Evolutionary conservation across 2,888 invertebrate species (phyloP).

Genomic region (Caenorhabditis angaria): DNA sequence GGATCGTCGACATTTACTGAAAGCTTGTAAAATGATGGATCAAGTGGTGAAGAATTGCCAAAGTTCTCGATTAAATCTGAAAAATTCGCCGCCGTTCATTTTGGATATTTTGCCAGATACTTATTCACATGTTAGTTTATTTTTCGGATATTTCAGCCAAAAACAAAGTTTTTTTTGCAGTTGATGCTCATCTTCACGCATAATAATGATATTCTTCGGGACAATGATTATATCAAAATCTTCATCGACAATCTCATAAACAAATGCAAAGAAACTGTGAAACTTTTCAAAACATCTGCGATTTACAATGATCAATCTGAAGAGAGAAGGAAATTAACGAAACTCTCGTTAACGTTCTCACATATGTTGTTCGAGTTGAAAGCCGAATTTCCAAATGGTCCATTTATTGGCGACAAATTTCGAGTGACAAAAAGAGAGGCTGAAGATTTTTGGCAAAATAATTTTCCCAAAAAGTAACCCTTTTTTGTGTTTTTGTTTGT

Average conservation of each 20-base stretch:
- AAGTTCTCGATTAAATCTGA: constrained; percentile 87
- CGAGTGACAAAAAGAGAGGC: constrained; percentile 97
- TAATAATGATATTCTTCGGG: constrained; percentile 71
- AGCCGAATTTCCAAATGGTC: constrained; percentile 81
- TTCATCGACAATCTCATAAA: constrained; percentile 97
- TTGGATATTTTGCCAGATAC: constrained; percentile 98
- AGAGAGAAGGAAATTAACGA: constrained; percentile 92
- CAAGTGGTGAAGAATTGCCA: constrained; percentile 94
- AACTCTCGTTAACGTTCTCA: constrained; percentile 90
- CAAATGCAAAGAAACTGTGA: constrained; percentile 95
- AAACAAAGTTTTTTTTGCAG: too few relatives aligned
- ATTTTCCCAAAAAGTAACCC: constrained; percentile 79
- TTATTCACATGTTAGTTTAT: constrained; percentile 81
- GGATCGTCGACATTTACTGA: constrained; percentile 62
- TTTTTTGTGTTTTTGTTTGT: too few relatives aligned
- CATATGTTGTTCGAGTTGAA: constrained; percentile 84
- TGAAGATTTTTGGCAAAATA: constrained; percentile 94
- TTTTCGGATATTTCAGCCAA: neutral
- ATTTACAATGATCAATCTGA: constrained; percentile 96
- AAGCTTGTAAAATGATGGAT: constrained; percentile 67
- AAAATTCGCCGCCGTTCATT: constrained; percentile 99
- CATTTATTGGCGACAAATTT: constrained; percentile 87
- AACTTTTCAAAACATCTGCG: constrained; percentile 82
- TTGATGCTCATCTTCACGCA: constrained; percentile 56
- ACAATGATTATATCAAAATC: constrained; percentile 93